These are phyloP conservation scores for Scaptomyza cyrtandrae DNA, from an alignment of 2,888 invertebrate genomes.

Conservation along the genomic window DNA sequence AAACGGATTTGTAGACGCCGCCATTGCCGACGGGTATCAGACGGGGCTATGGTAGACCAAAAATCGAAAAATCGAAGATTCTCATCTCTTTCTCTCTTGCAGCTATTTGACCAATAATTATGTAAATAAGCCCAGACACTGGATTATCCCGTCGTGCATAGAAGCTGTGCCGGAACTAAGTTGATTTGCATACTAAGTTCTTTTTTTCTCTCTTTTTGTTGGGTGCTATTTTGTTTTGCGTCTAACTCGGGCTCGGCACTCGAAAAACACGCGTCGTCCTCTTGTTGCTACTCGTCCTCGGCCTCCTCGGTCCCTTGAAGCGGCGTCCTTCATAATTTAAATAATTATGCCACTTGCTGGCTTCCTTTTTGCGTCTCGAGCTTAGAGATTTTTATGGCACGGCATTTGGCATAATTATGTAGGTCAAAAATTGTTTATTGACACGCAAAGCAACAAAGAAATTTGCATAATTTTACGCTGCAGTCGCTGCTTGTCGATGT, in stretches of 20 bases:
- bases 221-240: background rate
- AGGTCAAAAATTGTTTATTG: conserved; percentile 84
- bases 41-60: conserved; percentile 27
- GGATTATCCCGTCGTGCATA: conserved; percentile 73
- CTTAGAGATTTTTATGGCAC: conserved; percentile 78
- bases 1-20: conserved; percentile 78
- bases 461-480: conserved; percentile 80
- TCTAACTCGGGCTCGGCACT: conserved; percentile 37
- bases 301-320: conserved; percentile 33
- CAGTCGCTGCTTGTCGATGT: conserved; percentile 52
- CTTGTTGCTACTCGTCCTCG: background rate
- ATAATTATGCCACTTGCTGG: conserved; percentile 80
- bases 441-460: conserved; percentile 81
- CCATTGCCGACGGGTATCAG: conserved; percentile 53
- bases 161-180: conserved; percentile 79
- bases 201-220: conserved; percentile 5
- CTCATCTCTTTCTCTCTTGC: background rate
- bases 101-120: conserved; percentile 71
- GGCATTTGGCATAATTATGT: conserved; percentile 83
- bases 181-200: conserved; percentile 69
- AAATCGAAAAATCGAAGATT: conserved; percentile 25
- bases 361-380: conserved; percentile 69
- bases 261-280: conserved; percentile 63
- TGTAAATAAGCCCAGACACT: conserved; percentile 66
- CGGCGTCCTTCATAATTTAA: conserved; percentile 79